Evolutionary conservation across 2,797 vertebrate species (phyloP).

Genomic region (Heterohyrax brucei): DNA sequence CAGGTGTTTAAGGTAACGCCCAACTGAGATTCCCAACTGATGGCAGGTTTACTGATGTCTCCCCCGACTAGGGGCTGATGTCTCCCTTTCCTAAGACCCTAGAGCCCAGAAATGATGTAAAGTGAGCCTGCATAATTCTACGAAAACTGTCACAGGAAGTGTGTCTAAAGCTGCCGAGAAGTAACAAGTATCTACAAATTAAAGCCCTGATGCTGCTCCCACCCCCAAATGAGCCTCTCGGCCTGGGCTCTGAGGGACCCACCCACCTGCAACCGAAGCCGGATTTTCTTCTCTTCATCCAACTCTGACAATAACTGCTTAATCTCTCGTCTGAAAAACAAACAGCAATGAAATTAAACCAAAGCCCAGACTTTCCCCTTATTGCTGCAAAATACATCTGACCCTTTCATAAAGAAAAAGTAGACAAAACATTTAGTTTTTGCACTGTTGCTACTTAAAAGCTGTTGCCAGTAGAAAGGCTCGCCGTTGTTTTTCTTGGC

Average conservation of each 20-base stretch:
- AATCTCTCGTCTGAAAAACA: constrained; percentile 96
- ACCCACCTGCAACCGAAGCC: constrained; percentile 96
- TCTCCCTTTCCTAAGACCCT: background rate
- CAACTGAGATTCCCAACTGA: constrained; percentile 39
- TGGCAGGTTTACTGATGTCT: background rate
- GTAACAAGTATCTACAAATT: constrained; percentile 43
- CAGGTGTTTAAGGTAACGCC: constrained; percentile 44
- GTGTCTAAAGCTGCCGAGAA: background rate
- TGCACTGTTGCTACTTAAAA: constrained; percentile 39
- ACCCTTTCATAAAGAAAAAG: constrained; percentile 59
- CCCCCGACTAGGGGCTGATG: background rate
- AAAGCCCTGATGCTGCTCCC: constrained; percentile 11
- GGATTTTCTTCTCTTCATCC: constrained; percentile 98
- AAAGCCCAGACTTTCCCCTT: constrained; percentile 52
- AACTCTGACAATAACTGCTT: constrained; percentile 96
- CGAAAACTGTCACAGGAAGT: constrained; percentile 4
- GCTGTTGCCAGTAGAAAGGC: constrained; percentile 17
- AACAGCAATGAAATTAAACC: constrained; percentile 77
- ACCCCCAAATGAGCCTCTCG: background rate
- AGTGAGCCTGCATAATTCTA: background rate
- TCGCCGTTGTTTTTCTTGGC: constrained; percentile 45
- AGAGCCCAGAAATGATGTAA: background rate
- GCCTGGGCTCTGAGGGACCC: constrained; percentile 57
- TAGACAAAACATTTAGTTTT: constrained; percentile 7
- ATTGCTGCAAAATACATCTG: constrained; percentile 38